A percentile compares a stretch with the other conserved stretches of the same genome.
phyloP scores from a whole-genome alignment of 1,140 invertebrate genomes.

The Macrobrachium rosenbergii region DNA sequence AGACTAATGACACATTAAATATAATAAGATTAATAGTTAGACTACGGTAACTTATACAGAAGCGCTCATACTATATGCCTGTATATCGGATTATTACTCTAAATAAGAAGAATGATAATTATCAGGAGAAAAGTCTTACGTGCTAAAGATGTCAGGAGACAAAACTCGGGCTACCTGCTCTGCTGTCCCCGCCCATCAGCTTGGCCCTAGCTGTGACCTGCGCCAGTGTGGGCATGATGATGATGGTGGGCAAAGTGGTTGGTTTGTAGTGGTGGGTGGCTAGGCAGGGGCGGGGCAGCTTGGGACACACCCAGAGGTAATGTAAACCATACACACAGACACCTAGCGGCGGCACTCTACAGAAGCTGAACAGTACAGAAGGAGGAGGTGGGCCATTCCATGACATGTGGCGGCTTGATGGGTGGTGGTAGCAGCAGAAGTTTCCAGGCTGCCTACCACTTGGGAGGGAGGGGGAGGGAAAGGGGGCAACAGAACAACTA shows the following conservation, averaged over 20 bases:
- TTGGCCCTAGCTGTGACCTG: constrained; percentile 1
- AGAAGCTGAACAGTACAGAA: constrained; percentile 61
- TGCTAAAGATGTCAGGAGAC: constrained; percentile 66
- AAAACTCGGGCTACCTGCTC: constrained; percentile 49
- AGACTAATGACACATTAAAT: constrained; percentile 68
- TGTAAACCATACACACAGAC: constrained; percentile 63
- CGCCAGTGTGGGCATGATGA: not conserved
- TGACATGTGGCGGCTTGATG: constrained; percentile 40
- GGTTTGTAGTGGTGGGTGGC: constrained; percentile 34
- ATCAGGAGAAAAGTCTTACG: constrained; percentile 66
- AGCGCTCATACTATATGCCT: constrained; percentile 65
- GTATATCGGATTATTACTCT: constrained; percentile 64
- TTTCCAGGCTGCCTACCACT: too few relatives aligned
- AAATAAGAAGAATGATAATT: constrained; percentile 66
- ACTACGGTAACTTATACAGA: constrained; percentile 67
- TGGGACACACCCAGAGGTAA: constrained; percentile 38
- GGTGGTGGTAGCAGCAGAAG: not conserved
- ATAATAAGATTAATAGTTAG: constrained; percentile 68
- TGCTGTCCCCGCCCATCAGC: constrained; percentile 28
- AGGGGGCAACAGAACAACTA: constrained; percentile 51
- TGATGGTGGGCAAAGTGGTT: constrained; percentile 38
- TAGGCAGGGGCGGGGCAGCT: constrained; percentile 34
- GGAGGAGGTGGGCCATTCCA: constrained; percentile 38
- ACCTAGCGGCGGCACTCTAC: constrained; percentile 50
- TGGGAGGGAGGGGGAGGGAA: constrained; percentile 1